Base-by-base conservation (phyloP, 2,113 vertebrate genomes). In the Eudyptes chrysolophus region DNA sequence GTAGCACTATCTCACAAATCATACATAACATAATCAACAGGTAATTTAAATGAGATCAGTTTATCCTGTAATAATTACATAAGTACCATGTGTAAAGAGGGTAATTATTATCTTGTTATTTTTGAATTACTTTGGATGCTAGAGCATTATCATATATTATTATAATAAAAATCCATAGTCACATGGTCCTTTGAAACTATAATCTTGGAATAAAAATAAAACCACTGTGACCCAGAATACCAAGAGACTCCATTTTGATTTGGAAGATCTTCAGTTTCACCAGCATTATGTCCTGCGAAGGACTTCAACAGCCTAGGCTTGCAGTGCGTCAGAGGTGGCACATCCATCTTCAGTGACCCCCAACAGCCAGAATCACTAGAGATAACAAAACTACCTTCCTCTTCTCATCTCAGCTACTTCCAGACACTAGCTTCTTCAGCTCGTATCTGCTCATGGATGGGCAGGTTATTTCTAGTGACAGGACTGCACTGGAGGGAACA, bases 11-110 rank as follows among this genome's bases (percentile, higher is more conserved):
- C 85, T 95, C 92, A 93, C 84, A 78, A 60, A 94, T 69, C 85
- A 88, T 77, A 68, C 16, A 94, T 68, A 96, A 96, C 82, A 95
- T 96, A 96, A 93, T 90, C 87, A 94, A 92, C 83, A 95, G 75
- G 69, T 90, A 92, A 93, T 94, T 95, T 77, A 96, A 97, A 96
- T 49, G 60, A 90, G 90, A 98, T 88, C 77, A 88, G 76, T 94
- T 97, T 97, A 95, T 94, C 62, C 81, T 89, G 85, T 89, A 95
- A 96, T 95, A 94, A 97, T 93, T 93, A 68, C 46, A 25, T 25
- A 88, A 93, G 66, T 87, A 84, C 32, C 51, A 36, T 48, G 65
- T 65, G 90, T 89, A 95, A 96, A 86, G 17, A 90, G 26, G 61
- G 84, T 44, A 87, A 95, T 95, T 80, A 94, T 94, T 84, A 74